Evolutionary conservation across 2,888 invertebrate genomes (phyloP).

Genomic region (Bruchidius siliquastri): DNA sequence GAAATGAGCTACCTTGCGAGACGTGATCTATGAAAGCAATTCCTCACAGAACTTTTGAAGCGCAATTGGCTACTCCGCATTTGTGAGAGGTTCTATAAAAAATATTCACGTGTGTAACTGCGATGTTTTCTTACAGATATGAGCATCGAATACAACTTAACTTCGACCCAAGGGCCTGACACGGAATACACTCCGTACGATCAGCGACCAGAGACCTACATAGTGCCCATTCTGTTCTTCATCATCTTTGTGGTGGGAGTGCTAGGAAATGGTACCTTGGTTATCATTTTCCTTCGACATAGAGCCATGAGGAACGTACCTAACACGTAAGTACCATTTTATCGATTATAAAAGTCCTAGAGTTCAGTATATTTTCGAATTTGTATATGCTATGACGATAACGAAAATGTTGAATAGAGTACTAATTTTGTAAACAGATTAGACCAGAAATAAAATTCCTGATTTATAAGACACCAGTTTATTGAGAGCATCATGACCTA

Average conservation of each 20-base stretch:
- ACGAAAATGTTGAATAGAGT: too few species aligned
- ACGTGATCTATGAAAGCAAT: too few species aligned
- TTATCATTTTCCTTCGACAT: constrained; percentile 72
- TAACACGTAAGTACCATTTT: constrained; percentile 61
- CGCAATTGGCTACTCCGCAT: too few species aligned
- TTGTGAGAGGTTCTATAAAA: too few species aligned
- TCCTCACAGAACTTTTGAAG: too few species aligned
- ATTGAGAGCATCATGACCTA: too few species aligned
- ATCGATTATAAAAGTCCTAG: too few species aligned
- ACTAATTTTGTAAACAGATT: too few species aligned
- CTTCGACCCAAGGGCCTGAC: constrained; percentile 12
- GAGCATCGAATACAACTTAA: constrained; percentile 5
- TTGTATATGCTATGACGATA: neutral
- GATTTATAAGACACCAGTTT: too few species aligned
- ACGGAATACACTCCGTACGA: constrained; percentile 54
- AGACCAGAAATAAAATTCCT: too few species aligned
- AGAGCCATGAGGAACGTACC: constrained; percentile 80
- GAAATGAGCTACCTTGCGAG: too few species aligned
- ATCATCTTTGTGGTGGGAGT: constrained; percentile 79
- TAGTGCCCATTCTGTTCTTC: constrained; percentile 73
- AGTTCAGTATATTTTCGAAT: neutral
- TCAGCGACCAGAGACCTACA: constrained; percentile 68
- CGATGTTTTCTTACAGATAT: constrained; percentile 10
- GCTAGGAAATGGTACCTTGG: constrained; percentile 76
- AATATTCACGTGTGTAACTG: too few species aligned